Evolutionary conservation across 2,113 vertebrate genomes (phyloP), one percentile per base, ranked within the genome.

Genomic region (Corythornis cristatus): DNA sequence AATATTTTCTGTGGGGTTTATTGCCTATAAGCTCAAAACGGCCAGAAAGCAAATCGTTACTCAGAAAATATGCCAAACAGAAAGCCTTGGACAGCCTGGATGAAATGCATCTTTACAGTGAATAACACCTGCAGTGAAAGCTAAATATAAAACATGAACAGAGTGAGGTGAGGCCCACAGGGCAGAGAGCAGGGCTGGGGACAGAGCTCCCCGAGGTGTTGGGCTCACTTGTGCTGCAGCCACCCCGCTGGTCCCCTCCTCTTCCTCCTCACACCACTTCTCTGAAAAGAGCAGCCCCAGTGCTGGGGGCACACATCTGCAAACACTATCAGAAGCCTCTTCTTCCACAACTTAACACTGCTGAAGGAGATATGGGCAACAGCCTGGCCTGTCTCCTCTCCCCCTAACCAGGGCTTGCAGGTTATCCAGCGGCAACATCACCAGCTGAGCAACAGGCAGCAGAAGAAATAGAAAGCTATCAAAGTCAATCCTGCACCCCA

Each of bases 11-110:
- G 91, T 3, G 7, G 60, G 56, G 72, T 93, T 96, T 96, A 94
- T 89, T 93, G 89, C 75, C 91, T 81, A 56, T 81, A 88, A 90
- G 87, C 85, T 88, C 68, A 68, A 89, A 91, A 93, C 40, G 75
- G 87, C 82, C 86, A 82, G 61, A 74, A 96, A 93, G 64, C 87
- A 92, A 92, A 83, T 48, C 67, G 54, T 89, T 83, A 83, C 82
- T 89, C 85, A 83, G 75, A 89, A 93, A 93, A 92, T 14, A 70
- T 40, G 83, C 78, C 73, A 45, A 89, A 91, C 56, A 58, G 84
- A 94, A 87, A 83, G 64, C 43, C 23, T 60, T 3, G 2, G 60
- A 85, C 29, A 29, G 84, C 25, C 48, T 64, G 60, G 56, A 61
- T 28, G 33, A 78, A 93, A 86, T 2, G 3, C 18, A 33, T 31